These are phyloP conservation scores for Lemur catta DNA, from an alignment of 2,797 vertebrate genomes.

Conservation along the genomic window DNA sequence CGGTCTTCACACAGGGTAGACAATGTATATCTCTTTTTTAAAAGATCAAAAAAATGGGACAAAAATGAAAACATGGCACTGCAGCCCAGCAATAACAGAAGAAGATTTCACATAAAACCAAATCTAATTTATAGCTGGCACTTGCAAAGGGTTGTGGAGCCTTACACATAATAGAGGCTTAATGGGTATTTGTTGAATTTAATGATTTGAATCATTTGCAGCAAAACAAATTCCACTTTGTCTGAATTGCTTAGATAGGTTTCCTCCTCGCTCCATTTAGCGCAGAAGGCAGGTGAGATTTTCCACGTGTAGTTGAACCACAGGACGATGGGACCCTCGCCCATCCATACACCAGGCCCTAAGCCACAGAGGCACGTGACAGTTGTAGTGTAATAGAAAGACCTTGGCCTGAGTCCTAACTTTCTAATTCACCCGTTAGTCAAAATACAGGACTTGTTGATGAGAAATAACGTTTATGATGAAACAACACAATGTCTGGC, in stretches of 20 bases:
- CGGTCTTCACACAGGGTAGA: background rate
- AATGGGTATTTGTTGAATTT: conserved; percentile 79
- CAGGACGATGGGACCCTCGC: background rate
- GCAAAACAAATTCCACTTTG: conserved; percentile 75
- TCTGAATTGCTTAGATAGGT: conserved; percentile 71
- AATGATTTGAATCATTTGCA: conserved; percentile 77
- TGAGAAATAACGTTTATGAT: background rate
- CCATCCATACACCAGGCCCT: background rate
- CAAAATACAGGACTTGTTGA: background rate
- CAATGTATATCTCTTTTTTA: background rate
- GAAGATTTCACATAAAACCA: conserved; percentile 61
- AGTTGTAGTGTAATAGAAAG: background rate
- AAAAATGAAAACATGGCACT: conserved; percentile 39
- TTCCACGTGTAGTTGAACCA: background rate
- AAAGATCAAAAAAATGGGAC: background rate
- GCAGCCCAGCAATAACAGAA: conserved; percentile 27
- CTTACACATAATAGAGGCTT: conserved; percentile 71
- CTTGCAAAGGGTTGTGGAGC: conserved; percentile 51
- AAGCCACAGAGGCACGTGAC: background rate
- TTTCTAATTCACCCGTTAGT: background rate
- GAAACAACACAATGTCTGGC: background rate
- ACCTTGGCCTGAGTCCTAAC: background rate
- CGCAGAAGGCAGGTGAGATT: conserved; percentile 62
- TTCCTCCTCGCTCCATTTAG: conserved; percentile 60
- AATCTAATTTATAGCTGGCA: conserved; percentile 74